Base-by-base conservation (phyloP, 1,140 invertebrate genomes). In the Pogonomyrmex californicus region DNA sequence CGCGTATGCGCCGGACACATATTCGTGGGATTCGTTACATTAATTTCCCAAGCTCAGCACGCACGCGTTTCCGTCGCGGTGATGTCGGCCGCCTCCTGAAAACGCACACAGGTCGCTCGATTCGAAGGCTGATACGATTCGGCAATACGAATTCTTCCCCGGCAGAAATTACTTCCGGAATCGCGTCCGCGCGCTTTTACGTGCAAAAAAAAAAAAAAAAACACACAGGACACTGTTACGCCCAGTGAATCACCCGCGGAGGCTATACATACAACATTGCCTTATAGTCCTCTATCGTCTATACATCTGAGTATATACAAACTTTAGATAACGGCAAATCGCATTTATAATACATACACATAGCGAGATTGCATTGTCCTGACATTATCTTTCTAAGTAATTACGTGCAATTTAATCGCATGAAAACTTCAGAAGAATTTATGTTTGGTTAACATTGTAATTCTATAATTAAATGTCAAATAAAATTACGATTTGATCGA, bases 1-100 rank as follows among this genome's bases (percentile, higher is more conserved):
- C 30, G 58, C 71, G 58, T 60, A 30, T 73, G 78, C 65, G 33
- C 6, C 23, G 51, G 78, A 70, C 63, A 81, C 76, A 49, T 79
- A 23, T 79, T 62, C 23, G 47, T 38, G 49, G 38, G n/a, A 81
- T 44, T 54, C 47, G 63, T 65, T 71, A 33, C 41, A 82, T 82
- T 44, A 71, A 82, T 82, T 60, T 73, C 30, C 36, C 41, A 73
- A 58, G 2, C 41, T 44, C 38, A 30, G 30, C 47, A 70, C 65
- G 51, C 70, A 62, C 47, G 49, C 63, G 23, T 33, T 81, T 70
- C 36, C 44, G 44, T 51, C 38, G 9, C 30, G 49, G 12, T 10
- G 33, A 30, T 10, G 17, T 17, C 47, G 36, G 2, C 12, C 14
- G 33, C 10, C 47, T 51, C 60, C 51, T 79, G 33, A 58, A 79